These are phyloP conservation scores for Coptotermes formosanus DNA, from an alignment of 1,140 invertebrate genomes.

Conservation along the genomic window DNA sequence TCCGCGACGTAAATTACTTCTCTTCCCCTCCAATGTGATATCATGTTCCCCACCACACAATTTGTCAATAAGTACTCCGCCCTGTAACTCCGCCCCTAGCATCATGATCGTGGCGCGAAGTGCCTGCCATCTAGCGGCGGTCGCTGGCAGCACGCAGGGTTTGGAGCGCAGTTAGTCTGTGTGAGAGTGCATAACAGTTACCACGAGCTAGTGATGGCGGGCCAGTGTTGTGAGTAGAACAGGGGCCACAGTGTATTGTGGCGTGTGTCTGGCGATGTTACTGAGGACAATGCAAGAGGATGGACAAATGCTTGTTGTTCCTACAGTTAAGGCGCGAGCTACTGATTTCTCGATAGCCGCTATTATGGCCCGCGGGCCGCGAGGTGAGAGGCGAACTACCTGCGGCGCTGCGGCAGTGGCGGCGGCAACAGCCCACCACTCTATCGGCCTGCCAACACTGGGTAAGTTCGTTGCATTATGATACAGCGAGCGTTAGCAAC, in stretches of 20 bases:
- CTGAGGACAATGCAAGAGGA: conserved; percentile 42
- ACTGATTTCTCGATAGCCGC: conserved; percentile 65
- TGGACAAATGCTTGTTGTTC: conserved; percentile 35
- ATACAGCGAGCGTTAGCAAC: conserved; percentile 36
- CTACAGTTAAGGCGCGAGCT: conserved; percentile 41
- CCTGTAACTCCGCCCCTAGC: conserved; percentile 10
- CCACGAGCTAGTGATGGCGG: conserved; percentile 10
- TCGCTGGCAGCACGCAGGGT: conserved; percentile 18
- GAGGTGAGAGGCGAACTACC: conserved; percentile 42
- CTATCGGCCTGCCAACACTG: conserved; percentile 38
- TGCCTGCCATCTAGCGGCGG: conserved; percentile 31
- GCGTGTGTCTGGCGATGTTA: conserved; percentile 38
- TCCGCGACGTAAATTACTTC: conserved; percentile 21
- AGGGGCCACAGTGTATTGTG: neutral
- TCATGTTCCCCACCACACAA: neutral
- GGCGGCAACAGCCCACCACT: neutral
- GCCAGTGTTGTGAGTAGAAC: neutral
- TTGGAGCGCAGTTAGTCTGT: conserved; percentile 24
- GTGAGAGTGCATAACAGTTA: neutral
- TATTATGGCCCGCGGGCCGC: conserved; percentile 60
- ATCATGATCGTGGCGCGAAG: neutral
- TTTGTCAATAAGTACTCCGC: conserved; percentile 25
- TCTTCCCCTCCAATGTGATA: neutral
- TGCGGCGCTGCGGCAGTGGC: conserved; percentile 37
- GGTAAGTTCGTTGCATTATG: conserved; percentile 42